Percentiles rank a stretch among this genome's conserved stretches.
Evolutionary conservation across 2,797 vertebrate species (phyloP).

Genomic region (Peromyscus melanophrys): DNA sequence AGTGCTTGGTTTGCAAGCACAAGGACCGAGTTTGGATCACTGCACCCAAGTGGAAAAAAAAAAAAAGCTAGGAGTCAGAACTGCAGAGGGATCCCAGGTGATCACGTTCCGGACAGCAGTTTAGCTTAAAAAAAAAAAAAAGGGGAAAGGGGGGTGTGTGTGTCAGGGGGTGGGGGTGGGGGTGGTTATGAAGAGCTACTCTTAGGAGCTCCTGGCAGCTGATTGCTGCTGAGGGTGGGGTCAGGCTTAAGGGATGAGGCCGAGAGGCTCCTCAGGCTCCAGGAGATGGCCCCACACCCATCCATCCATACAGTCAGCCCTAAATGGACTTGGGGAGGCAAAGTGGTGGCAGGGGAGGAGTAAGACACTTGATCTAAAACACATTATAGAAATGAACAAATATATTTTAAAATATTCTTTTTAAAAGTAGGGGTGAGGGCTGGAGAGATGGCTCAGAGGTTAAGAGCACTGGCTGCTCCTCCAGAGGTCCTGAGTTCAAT

Average conservation of each 20-base stretch:
- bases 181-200: neutral
- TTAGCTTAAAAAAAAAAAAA: neutral
- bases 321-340: neutral
- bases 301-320: neutral
- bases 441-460: no score
- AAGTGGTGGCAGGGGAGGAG: neutral
- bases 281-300: neutral
- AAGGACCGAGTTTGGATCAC: neutral
- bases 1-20: neutral
- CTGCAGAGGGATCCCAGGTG: neutral
- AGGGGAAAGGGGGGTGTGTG: neutral
- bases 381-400: neutral
- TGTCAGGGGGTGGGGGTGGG: neutral
- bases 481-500: no score
- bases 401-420: neutral
- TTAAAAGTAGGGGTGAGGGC: neutral
- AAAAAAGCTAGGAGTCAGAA: no score
- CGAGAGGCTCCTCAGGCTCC: no score
- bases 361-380: neutral
- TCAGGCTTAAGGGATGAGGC: neutral
- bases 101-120: neutral
- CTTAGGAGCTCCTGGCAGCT: neutral
- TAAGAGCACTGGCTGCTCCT: no score
- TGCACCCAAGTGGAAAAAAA: neutral
- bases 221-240: neutral